These are phyloP conservation scores for Diplosoma virens DNA, from an alignment of 23 tunicate species.

Conservation along the genomic window DNA sequence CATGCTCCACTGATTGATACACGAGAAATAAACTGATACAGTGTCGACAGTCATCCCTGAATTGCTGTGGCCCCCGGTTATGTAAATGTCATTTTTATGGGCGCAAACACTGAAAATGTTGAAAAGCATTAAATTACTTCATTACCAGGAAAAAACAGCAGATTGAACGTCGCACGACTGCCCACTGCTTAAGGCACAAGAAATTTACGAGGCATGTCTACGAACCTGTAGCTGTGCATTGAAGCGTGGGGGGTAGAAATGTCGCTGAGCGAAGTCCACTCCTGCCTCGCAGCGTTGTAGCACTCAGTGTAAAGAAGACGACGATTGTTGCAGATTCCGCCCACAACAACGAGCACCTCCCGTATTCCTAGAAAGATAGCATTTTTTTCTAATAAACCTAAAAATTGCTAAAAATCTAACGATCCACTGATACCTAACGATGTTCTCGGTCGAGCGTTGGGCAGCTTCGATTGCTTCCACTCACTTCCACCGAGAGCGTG, in stretches of 20 bases:
- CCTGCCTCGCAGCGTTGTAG: constrained; percentile 49
- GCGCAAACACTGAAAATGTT: constrained; percentile 69
- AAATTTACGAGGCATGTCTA: too few relatives aligned
- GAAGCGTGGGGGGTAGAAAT: constrained; percentile 71
- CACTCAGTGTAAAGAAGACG: constrained; percentile 78
- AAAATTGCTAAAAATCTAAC: too few relatives aligned
- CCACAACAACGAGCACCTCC: constrained; percentile 80
- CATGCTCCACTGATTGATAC: constrained; percentile 78
- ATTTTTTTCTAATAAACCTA: too few relatives aligned
- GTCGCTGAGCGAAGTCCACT: constrained; percentile 71
- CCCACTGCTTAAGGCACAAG: too few relatives aligned
- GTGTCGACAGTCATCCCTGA: constrained; percentile 76
- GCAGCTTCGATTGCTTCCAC: constrained; percentile 48
- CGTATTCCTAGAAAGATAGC: constrained; percentile 58
- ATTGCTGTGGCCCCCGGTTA: constrained; percentile 94
- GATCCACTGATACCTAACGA: constrained; percentile 50
- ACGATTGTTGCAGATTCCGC: constrained; percentile 89
- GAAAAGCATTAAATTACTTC: too few relatives aligned
- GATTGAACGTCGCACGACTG: too few relatives aligned
- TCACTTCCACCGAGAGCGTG: constrained; percentile 73
- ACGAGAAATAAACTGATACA: constrained; percentile 75
- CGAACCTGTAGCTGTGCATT: constrained; percentile 86
- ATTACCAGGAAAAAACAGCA: too few relatives aligned
- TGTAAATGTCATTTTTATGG: constrained; percentile 81
- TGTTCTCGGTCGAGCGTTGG: constrained; percentile 61